These are phyloP conservation scores for Brachymystax lenok DNA, from an alignment of 2,797 vertebrate genomes.

Conservation along the genomic window DNA sequence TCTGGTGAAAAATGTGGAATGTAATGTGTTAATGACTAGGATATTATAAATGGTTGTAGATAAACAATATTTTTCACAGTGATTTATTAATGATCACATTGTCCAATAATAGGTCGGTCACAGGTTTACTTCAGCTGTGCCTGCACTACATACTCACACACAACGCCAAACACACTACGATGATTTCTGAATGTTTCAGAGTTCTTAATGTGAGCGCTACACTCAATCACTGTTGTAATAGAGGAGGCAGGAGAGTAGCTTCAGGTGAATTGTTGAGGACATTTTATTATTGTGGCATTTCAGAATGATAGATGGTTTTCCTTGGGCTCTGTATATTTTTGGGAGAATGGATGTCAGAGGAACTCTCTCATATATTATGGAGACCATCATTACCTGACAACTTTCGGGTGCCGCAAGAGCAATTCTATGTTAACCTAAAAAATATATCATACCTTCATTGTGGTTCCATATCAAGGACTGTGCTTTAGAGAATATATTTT, in stretches of 20 bases:
- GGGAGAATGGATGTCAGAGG: background rate
- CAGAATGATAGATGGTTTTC: slow-evolving; percentile 7
- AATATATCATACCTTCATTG: no score
- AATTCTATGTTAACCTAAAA: background rate
- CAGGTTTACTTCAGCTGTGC: background rate
- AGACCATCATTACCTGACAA: background rate
- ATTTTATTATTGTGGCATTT: slow-evolving; percentile 15
- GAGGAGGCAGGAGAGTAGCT: background rate
- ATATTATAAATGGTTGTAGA: background rate
- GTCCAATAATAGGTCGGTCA: background rate
- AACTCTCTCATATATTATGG: background rate
- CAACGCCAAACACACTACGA: background rate
- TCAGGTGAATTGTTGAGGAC: slow-evolving; percentile 1
- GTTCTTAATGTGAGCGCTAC: background rate
- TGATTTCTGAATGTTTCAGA: background rate
- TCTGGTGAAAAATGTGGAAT: slow-evolving; percentile 23
- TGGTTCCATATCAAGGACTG: background rate
- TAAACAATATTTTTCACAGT: background rate
- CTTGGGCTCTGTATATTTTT: slow-evolving; percentile 5
- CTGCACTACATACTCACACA: background rate
- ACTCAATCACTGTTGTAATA: slow-evolving; percentile 1
- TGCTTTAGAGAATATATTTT: background rate
- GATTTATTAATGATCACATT: background rate
- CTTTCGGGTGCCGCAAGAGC: background rate
- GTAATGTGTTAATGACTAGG: background rate